A percentile compares a stretch with the other conserved stretches of the same genome.
phyloP scores from a whole-genome alignment of 1,140 invertebrate genomes.

The Tetranychus urticae region DNA sequence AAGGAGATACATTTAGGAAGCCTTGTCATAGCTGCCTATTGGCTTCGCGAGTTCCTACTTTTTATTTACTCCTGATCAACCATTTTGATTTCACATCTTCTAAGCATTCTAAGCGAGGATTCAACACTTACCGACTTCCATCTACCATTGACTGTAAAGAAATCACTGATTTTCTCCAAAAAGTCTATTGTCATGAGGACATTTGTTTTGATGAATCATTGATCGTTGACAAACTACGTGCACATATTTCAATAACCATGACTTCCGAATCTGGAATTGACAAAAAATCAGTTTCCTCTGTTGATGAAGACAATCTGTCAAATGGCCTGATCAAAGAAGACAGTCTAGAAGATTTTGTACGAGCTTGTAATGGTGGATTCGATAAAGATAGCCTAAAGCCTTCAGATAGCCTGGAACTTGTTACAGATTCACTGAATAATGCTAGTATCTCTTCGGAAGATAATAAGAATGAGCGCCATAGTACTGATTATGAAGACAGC shows the following conservation, averaged over 20 bases:
- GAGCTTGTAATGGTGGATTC: neutral
- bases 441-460: neutral
- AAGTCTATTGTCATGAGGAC: neutral
- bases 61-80: neutral
- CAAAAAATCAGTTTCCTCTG: neutral
- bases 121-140: neutral
- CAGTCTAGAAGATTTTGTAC: neutral
- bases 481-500: neutral
- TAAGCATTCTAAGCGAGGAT: neutral
- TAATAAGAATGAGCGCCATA: neutral
- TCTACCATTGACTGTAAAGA: neutral
- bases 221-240: neutral
- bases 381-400: neutral
- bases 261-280: neutral
- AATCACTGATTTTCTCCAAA: neutral
- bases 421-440: conserved; percentile 1
- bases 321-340: neutral
- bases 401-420: neutral
- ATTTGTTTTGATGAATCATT: neutral
- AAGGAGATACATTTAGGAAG: neutral
- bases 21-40: neutral
- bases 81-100: neutral
- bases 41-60: neutral
- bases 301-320: neutral
- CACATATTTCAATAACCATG: neutral